Conservation (phyloP, 2,888 invertebrate species). For the Alsophila aescularia region DNA sequence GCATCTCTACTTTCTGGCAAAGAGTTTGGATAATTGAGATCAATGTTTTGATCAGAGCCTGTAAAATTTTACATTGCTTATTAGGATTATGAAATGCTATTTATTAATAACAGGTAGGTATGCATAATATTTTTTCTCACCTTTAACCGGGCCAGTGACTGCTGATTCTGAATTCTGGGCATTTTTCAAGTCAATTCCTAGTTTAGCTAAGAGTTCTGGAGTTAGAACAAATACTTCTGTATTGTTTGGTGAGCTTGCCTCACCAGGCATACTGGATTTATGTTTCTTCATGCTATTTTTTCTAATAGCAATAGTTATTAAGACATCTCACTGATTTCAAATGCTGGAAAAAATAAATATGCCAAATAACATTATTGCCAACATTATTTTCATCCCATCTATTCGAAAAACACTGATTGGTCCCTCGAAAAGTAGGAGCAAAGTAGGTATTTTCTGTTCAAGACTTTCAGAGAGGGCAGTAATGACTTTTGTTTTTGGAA, state of each 20-base stretch:
- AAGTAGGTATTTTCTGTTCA: too few species aligned
- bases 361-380: too few species aligned
- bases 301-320: not conserved
- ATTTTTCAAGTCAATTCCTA: conserved; percentile 68
- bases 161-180: conserved; percentile 35
- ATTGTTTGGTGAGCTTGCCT: conserved; percentile 37
- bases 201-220: conserved; percentile 72
- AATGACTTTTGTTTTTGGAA: too few species aligned
- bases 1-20: conserved; percentile 32
- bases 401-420: too few species aligned
- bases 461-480: too few species aligned
- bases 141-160: conserved; percentile 7
- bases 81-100: conserved; percentile 25
- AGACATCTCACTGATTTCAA: not conserved
- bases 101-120: not conserved
- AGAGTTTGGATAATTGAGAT: not conserved
- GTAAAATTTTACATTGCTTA: conserved; percentile 30
- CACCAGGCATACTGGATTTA: conserved; percentile 38
- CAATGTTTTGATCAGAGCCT: conserved; percentile 12
- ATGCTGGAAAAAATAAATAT: not conserved
- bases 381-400: too few species aligned
- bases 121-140: conserved; percentile 4
- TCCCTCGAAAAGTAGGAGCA: too few species aligned
- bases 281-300: conserved; percentile 38
- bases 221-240: conserved; percentile 68